Base-by-base conservation (phyloP, 2,113 vertebrate genomes). In the Aegypius monachus region DNA sequence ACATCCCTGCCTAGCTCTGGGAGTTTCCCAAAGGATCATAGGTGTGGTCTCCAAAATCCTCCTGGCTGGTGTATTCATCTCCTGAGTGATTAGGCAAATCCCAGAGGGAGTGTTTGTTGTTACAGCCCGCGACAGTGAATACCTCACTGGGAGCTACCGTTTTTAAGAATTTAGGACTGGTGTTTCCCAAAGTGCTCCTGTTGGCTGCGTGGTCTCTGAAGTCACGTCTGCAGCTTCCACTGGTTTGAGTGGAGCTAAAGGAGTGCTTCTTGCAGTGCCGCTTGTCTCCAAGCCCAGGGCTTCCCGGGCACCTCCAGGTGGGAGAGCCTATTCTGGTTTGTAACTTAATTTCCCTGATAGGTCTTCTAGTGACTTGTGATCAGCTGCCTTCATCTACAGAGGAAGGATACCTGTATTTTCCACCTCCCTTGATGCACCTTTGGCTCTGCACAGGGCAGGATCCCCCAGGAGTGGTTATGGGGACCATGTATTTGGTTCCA, bases 151-250 rank as follows among this genome's bases (percentile, higher is more conserved):
- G 72, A 93, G 73, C 62, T 81, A 38, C 59, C 83, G 19, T 5
- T 81, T 27, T 26, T 16, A 55, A 43, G 56, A 47, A 43, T 53
- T 62, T 27, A 27, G 47, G 19, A 43, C 34, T 74, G 80, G 4
- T 71, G 21, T 71, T 83, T 58, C 68, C 79, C 67, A 20, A 17
- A 65, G 78, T 27, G n/a, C 17, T 86, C 6, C 47, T 68, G 36
- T 77, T 53, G 73, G 61, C 56, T 50, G 32, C 13, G 13, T 81
- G 77, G 15, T 68, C 31, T 55, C 53, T 56, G 55, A 73, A 86
- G 53, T 78, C 32, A 11, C 3, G 2, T 38, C 62, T 56, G 29
- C 36, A 67, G 63, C 42, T 48, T 50, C 58, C 0, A 0, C 42
- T 71, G 52, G 26, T 42, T 45, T 23, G 58, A 70, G 48, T 4